Base-by-base conservation (phyloP, 2,888 invertebrate genomes). In the Kuschelorhynchus macadamiae region DNA sequence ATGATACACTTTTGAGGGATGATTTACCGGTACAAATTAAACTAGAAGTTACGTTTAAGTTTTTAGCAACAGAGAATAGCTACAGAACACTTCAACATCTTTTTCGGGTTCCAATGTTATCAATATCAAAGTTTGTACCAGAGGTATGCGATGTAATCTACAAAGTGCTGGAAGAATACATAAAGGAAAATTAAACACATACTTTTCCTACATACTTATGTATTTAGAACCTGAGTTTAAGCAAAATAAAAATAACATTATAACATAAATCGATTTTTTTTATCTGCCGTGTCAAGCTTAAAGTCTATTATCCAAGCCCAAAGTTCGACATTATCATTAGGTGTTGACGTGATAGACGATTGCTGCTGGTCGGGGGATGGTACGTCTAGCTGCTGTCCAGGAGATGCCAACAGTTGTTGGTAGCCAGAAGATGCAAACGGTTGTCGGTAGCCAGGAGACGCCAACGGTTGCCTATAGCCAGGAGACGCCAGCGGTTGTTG, bases 41-140 rank as follows among this genome's bases (percentile, higher is more conserved):
- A 76, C 57, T 78, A 36, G 75, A 77, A 74, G 65, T 77, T 42
- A 77, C 77, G 42, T 71, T 78, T 65, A 71, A 70, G 66, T 78
- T 71, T 72, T 75, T 78, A 60, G 74, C 76, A 70, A 72, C 76
- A 42, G 76, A 76, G 71, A 75, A 72, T 65, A 71, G 50, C 18
- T 78, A 72, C 64, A 70, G 75, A 47, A 49, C 32, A 50, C 71
- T 77, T 11, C 73, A 71, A 72, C 75, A 75, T 60, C 70, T 77
- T 56, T 76, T 73, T 71, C 67, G 77, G 39, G 74, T 77, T 53
- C 73, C 67, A 14, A 67, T 56, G 44, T n/a, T 70, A 11, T 41
- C 70, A 74, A 71, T 76, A 73, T 73, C 60, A 69, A 69, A 55
- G 47, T 60, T 77, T 64, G 70, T 78, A 69, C 76, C 75, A 50